Evolutionary conservation across 2,888 invertebrate species (phyloP).

Genomic region (Scaptomyza cyrtandrae): DNA sequence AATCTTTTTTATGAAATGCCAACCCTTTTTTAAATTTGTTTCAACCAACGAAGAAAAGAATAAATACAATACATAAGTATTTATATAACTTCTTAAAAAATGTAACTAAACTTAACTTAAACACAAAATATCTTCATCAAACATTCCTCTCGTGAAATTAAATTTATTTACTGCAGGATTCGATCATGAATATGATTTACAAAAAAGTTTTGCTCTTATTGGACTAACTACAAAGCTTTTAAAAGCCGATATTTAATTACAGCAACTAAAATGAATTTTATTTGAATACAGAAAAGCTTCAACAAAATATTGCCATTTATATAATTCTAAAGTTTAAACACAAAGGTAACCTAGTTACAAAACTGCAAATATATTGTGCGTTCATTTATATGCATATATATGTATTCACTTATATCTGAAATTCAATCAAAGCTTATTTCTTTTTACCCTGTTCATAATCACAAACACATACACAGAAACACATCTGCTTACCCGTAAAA

Average conservation of each 20-base stretch:
- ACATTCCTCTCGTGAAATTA: not conserved
- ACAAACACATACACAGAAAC: conserved; percentile 5
- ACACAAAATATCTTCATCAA: not conserved
- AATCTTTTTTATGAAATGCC: too few species aligned
- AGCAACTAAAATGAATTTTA: not conserved
- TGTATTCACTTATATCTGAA: conserved; percentile 18
- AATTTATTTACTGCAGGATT: not conserved
- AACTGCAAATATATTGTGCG: conserved; percentile 23
- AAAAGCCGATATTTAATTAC: not conserved
- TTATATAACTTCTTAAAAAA: too few species aligned
- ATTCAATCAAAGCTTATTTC: conserved; percentile 14
- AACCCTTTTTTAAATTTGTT: too few species aligned
- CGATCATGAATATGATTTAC: not conserved
- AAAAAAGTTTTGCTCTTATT: not conserved
- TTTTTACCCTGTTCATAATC: conserved; percentile 44
- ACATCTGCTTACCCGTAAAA: not conserved
- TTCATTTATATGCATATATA: not conserved
- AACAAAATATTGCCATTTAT: not conserved
- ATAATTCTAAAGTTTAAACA: not conserved
- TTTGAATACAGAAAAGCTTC: not conserved
- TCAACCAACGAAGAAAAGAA: too few species aligned
- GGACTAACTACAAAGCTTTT: not conserved
- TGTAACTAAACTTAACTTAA: too few species aligned
- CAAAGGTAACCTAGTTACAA: conserved; percentile 5
- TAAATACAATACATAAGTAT: too few species aligned